These are phyloP conservation scores for Morone saxatilis DNA, from an alignment of 2,113 vertebrate species.

Conservation along the genomic window DNA sequence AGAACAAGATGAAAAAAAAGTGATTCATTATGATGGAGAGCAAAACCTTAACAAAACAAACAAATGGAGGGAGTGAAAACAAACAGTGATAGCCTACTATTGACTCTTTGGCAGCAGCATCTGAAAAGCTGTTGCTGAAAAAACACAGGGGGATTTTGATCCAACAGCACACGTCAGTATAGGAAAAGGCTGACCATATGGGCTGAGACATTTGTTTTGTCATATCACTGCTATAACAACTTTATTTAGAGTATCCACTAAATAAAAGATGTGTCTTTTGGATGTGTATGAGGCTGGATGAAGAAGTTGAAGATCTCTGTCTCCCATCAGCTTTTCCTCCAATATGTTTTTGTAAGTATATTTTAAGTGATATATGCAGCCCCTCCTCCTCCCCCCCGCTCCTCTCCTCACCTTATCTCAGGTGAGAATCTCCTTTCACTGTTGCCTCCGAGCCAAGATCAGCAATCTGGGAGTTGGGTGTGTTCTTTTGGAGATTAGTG, in stretches of 20 bases:
- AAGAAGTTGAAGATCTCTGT: conserved; percentile 31
- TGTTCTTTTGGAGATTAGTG: conserved; percentile 84
- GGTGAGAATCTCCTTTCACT: conserved; percentile 81
- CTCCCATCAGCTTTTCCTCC: conserved; percentile 36
- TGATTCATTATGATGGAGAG: conserved; percentile 85
- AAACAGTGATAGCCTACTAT: conserved; percentile 70
- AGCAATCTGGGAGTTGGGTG: conserved; percentile 82
- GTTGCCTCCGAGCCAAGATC: conserved; percentile 77
- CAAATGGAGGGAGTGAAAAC: conserved; percentile 77
- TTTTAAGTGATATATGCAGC: conserved; percentile 67
- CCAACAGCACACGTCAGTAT: conserved; percentile 24
- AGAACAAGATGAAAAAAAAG: conserved; percentile 81
- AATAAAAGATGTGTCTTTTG: conserved; percentile 23
- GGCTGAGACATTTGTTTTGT: conserved; percentile 33
- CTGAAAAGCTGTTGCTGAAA: conserved; percentile 58
- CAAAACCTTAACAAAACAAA: conserved; percentile 84
- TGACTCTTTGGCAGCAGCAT: conserved; percentile 65
- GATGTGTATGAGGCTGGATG: conserved; percentile 6
- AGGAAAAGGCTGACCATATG: conserved; percentile 15
- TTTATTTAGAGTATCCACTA: not conserved
- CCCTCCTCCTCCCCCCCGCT: conserved; percentile 37
- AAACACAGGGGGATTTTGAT: conserved; percentile 38
- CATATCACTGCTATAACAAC: not conserved
- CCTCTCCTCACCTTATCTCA: conserved; percentile 78
- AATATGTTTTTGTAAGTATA: conserved; percentile 50